phyloP scores from a whole-genome alignment of 2,797 vertebrate species.

The Choloepus didactylus region DNA sequence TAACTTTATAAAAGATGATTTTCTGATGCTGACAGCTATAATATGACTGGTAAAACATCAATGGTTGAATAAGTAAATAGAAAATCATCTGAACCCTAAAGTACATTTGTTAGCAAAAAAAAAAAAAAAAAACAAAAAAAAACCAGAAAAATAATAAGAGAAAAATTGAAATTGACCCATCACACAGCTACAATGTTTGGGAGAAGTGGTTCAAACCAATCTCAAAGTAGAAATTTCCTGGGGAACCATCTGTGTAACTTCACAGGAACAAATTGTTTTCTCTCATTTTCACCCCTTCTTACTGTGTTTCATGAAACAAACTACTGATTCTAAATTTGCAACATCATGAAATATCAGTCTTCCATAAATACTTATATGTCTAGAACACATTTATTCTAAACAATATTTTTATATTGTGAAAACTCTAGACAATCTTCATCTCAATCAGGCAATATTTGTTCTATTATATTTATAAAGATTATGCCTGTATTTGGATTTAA shows the following conservation, averaged over 20 bases:
- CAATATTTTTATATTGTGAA: not conserved
- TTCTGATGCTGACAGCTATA: not conserved
- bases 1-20: not conserved
- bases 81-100: conserved; percentile 17
- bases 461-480: not conserved
- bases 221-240: not conserved
- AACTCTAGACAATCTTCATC: not conserved
- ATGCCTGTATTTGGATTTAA: not conserved
- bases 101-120: not conserved
- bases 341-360: not conserved
- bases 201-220: not conserved
- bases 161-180: not conserved
- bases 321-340: not conserved
- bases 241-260: not conserved
- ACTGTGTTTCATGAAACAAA: not conserved
- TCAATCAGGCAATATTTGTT: not conserved
- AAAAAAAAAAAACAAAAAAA: not conserved
- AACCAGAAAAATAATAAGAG: not conserved
- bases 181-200: not conserved
- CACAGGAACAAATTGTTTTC: not conserved
- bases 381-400: not conserved
- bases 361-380: not conserved
- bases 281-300: not conserved
- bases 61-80: not conserved
- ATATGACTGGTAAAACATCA: not conserved